Evolutionary conservation across 2,113 vertebrate species (phyloP), one percentile per base, ranked within the genome.

Genomic region (Asarcornis scutulata): DNA sequence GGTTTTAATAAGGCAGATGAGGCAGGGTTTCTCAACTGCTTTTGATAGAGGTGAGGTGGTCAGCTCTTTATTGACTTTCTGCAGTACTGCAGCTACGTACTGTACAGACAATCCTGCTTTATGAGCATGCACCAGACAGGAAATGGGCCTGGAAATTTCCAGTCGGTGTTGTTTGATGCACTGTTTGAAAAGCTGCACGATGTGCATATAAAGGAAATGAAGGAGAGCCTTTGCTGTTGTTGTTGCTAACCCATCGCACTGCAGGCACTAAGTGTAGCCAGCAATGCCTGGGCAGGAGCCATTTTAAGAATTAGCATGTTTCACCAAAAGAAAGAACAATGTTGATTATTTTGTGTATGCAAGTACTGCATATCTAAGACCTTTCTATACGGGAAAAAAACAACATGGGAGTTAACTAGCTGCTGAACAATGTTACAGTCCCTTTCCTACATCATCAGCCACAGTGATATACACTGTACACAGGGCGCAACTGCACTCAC

Each of bases 41-140:
- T 96, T 89, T 91, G 97, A 96, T 82, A 94, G 96, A 95, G 92
- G 93, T 91, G 93, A 94, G 64, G 34, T 91, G 91, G 93, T 96
- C 89, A 97, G 92, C 91, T 97, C 92, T 96, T 96, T 93, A 95
- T 82, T 93, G 94, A 94, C 96, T 98, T 86, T 75, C 82, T 97
- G 93, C 90, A 88, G 92, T 75, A 55, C 91, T 83, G 95, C 95
- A 97, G 95, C 92, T 91, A 94, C 15, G 32, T 75, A 96, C 77
- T 3, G 23, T 76, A 64, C 81, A 88, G 83, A 69, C 89, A 79
- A 62, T 77, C 83, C 63, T 77, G 86, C 90, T 97, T 97, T 95
- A 92, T 75, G 94, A 96, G 90, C 92, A 91, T 83, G 93, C 91
- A 96, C 86, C 91, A 95, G 86, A 92, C 91, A 97, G 94, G 97